These are phyloP conservation scores for Lethrus apterus DNA, from an alignment of 1,140 invertebrate species.

Conservation along the genomic window DNA sequence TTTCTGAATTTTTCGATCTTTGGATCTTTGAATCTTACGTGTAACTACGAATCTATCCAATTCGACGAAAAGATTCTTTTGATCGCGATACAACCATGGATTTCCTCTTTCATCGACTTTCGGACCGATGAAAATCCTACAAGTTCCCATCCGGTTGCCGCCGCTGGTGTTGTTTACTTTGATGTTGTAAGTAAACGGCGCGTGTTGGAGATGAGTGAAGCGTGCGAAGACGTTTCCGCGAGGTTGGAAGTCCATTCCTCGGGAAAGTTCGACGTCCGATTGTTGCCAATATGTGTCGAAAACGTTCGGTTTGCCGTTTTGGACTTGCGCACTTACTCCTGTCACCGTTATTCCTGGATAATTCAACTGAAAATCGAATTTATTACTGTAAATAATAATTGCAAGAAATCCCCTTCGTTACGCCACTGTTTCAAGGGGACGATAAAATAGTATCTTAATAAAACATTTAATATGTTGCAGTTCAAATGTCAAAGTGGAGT, in stretches of 20 bases:
- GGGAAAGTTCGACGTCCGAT: constrained; percentile 43
- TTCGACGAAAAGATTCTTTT: constrained; percentile 49
- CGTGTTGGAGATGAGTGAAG: constrained; percentile 59
- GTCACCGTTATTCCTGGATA: constrained; percentile 28
- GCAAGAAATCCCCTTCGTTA: no score
- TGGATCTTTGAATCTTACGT: constrained; percentile 41
- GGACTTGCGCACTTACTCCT: constrained; percentile 19
- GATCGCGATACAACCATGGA: constrained; percentile 44
- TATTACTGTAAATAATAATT: no score
- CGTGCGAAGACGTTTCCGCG: constrained; percentile 42
- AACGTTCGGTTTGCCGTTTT: constrained; percentile 28
- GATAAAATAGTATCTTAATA: no score
- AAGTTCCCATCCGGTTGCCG: constrained; percentile 42
- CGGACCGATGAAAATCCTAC: constrained; percentile 53
- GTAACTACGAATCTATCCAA: constrained; percentile 50
- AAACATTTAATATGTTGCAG: no score
- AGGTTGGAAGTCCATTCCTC: constrained; percentile 45
- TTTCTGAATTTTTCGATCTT: no score
- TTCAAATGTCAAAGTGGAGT: no score
- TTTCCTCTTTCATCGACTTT: constrained; percentile 49
- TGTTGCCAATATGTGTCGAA: constrained; percentile 46
- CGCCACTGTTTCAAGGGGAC: no score
- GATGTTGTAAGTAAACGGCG: constrained; percentile 51
- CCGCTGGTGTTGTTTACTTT: constrained; percentile 40
- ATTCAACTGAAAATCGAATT: constrained; percentile 4